phyloP scores from a whole-genome alignment of 2,797 vertebrate species.

The Urophycis tenuis region DNA sequence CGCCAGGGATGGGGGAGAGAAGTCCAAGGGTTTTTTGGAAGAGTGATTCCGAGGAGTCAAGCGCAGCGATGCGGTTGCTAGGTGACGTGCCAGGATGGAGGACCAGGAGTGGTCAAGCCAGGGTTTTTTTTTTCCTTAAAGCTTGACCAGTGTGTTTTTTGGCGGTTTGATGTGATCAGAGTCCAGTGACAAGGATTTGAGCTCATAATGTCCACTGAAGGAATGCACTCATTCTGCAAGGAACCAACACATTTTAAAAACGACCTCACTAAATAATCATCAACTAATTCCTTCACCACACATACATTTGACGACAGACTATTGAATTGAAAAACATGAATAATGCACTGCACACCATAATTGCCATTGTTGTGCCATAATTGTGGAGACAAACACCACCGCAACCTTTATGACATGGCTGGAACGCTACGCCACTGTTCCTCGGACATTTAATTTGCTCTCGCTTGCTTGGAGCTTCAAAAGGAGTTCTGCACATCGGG shows the following conservation, averaged over 20 bases:
- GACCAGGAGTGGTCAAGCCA: neutral
- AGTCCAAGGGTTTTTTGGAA: neutral
- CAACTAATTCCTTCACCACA: too few relatives aligned
- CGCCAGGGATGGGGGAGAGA: neutral
- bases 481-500: too few relatives aligned
- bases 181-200: too few relatives aligned
- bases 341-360: neutral
- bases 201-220: neutral
- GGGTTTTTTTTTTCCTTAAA: neutral
- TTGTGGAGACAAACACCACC: neutral
- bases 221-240: neutral
- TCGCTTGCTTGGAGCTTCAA: too few relatives aligned
- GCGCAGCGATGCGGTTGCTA: neutral
- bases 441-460: too few relatives aligned
- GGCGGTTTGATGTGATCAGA: too few relatives aligned
- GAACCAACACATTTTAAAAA: too few relatives aligned
- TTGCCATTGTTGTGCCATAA: neutral
- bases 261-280: too few relatives aligned
- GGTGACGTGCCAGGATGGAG: neutral
- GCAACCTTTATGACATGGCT: too few relatives aligned
- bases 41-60: neutral
- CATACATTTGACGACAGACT: too few relatives aligned
- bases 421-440: too few relatives aligned
- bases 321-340: neutral
- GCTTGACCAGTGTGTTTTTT: too few relatives aligned